A percentile compares a stretch with the other conserved stretches of the same genome.
Conservation (phyloP, 2,888 invertebrate species). For the Orthosia incerta region DNA sequence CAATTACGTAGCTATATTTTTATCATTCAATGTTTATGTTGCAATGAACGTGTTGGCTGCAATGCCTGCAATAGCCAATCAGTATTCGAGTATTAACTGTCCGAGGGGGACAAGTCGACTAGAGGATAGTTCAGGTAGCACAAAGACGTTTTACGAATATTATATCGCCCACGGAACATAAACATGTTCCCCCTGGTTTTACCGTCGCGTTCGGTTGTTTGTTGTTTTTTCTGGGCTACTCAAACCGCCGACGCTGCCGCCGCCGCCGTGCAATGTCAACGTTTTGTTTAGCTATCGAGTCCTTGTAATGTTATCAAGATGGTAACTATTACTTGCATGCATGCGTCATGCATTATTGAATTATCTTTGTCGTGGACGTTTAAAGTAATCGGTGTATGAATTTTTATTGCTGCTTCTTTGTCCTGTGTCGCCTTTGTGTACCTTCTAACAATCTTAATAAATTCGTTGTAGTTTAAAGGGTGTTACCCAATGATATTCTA, state of each 20-base stretch:
- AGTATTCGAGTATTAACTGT: not conserved
- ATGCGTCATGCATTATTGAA: constrained; percentile 3
- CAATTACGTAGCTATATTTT: not conserved
- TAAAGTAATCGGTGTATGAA: not conserved
- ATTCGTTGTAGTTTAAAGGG: not conserved
- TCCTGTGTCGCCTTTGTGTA: not conserved
- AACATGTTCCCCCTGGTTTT: not conserved
- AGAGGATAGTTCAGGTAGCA: not conserved
- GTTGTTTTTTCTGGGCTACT: constrained; percentile 14
- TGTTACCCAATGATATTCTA: too few relatives aligned
- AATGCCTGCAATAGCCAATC: not conserved
- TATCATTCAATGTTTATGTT: not conserved
- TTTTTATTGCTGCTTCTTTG: not conserved
- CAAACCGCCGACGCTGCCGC: not conserved
- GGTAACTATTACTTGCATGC: not conserved
- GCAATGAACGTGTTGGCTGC: constrained; percentile 1
- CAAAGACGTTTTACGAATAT: not conserved
- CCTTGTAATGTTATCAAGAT: not conserved
- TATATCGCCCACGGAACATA: not conserved
- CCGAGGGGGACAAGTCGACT: not conserved
- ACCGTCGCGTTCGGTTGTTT: not conserved
- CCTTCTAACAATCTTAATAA: not conserved
- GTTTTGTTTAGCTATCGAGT: not conserved
- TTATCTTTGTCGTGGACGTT: not conserved
- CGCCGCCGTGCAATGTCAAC: not conserved